Evolutionary conservation across 2,797 vertebrate species (phyloP), one percentile per base, ranked within the genome.

Genomic region (Arrhamphus sclerolepis): DNA sequence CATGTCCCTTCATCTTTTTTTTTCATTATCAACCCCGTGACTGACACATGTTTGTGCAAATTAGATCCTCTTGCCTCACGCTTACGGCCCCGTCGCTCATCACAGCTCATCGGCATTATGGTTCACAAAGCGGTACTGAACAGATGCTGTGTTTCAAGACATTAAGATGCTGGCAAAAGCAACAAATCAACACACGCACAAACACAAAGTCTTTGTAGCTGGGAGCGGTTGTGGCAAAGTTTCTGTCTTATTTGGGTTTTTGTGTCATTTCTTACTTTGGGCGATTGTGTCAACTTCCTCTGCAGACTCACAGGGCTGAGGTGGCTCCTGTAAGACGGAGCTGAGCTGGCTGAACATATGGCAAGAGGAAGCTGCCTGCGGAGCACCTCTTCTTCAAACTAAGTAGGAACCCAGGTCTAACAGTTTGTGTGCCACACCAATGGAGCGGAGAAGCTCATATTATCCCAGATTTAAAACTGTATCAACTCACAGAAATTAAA

Each of bases 321-420:
- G 80, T 72, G 70, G 73, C 70, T 82, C 77, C 85, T 78, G 52
- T 73, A 87, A 83, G 83, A 84, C 48, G 51, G 56, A 51, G 62
- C 73, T 59, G 75, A 77, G 83, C 80, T 78, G 70, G 63, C 67
- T 70, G 87, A 87, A 77, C 88, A 89, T 87, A 84, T 86, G 85
- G 85, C 9, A 78, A 74, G 78, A 85, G 77, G 82, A 89, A 84
- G 75, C 73, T 42, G 77, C 77, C 74, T 62, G 60, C 54, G 48
- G 77, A 83, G 18, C 60, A 31, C 20, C 51, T 67, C 58, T 6
- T 74, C 62, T 74, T 74, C 56, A 73, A 71, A 80, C 61, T 50
- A n/a, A 63, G 29, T 43, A 50, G 56, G 18, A 82, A 65, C 56
- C 77, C 19, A 48, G 24, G 24, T 46, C 59, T 21, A 66, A 61